A percentile compares a stretch with the other conserved stretches of the same genome.
phyloP scores from a whole-genome alignment of 2,113 vertebrate genomes.

The Tylochromis polylepis region DNA sequence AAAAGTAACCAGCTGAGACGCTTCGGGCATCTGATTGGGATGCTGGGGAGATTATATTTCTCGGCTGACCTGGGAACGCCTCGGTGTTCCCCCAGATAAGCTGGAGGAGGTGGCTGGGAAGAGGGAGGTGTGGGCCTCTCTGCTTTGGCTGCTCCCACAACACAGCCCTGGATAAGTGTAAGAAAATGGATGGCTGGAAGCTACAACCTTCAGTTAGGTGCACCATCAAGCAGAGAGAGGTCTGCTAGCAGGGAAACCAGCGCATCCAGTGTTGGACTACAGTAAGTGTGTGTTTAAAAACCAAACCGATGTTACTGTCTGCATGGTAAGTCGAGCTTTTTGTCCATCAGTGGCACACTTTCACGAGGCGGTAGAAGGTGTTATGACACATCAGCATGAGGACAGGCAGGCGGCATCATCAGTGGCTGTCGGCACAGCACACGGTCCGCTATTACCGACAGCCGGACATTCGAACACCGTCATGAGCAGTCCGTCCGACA shows the following conservation, averaged over 20 bases:
- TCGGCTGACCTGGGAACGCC: not conserved
- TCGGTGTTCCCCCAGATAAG: not conserved
- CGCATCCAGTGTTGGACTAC: not conserved
- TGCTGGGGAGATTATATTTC: not conserved
- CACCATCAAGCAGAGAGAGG: not conserved
- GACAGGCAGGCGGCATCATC: not conserved
- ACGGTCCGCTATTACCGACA: not conserved
- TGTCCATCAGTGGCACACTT: not conserved
- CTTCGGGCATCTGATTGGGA: not conserved
- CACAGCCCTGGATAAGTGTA: not conserved
- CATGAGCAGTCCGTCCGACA: not conserved
- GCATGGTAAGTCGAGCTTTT: not conserved
- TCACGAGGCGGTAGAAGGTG: not conserved
- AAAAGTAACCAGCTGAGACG: not conserved
- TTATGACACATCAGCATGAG: not conserved
- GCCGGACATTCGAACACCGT: not conserved
- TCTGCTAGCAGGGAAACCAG: not conserved
- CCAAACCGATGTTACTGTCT: rapidly evolving
- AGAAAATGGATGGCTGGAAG: not conserved
- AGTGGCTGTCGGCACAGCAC: not conserved
- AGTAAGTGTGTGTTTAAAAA: not conserved
- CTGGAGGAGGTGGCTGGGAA: not conserved
- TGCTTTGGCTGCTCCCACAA: not conserved
- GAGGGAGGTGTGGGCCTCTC: not conserved
- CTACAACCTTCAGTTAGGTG: not conserved